phyloP scores from a whole-genome alignment of 2,113 vertebrate genomes.

The Silurus glanis region DNA sequence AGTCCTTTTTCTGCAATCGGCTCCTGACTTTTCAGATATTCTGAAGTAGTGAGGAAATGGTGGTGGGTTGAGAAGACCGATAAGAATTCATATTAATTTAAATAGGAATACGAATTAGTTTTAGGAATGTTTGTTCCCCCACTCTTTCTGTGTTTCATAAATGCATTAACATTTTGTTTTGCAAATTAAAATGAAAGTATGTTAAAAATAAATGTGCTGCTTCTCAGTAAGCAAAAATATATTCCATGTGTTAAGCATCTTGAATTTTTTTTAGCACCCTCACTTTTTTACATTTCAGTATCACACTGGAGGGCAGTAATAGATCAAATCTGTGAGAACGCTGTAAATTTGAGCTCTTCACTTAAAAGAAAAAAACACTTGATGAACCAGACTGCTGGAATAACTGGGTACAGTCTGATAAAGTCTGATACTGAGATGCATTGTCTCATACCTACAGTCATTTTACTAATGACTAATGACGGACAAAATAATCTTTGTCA shows the following conservation, averaged over 20 bases:
- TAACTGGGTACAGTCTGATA: too few relatives aligned
- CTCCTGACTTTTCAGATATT: background rate
- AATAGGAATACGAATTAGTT: background rate
- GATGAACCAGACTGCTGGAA: background rate
- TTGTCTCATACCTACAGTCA: background rate
- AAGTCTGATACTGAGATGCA: too few relatives aligned
- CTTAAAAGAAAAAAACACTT: slow-evolving; percentile 2
- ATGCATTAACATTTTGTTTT: background rate
- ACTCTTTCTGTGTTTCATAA: background rate
- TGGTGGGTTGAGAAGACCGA: background rate
- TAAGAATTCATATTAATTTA: background rate
- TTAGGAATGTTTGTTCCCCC: background rate
- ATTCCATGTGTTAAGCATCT: background rate
- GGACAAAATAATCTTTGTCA: background rate
- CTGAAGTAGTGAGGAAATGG: background rate
- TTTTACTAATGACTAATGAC: background rate
- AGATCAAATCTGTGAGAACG: slow-evolving; percentile 1
- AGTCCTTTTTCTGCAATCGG: background rate
- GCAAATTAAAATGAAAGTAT: background rate
- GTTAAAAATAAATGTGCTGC: background rate
- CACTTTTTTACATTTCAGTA: background rate
- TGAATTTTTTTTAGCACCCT: background rate
- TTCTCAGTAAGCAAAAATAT: background rate
- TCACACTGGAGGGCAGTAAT: background rate
- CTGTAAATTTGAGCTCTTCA: background rate